Percentiles rank a stretch among this genome's conserved stretches.
Evolutionary conservation across 2,113 vertebrate genomes (phyloP).

Genomic region (Cyanoderma ruficeps): DNA sequence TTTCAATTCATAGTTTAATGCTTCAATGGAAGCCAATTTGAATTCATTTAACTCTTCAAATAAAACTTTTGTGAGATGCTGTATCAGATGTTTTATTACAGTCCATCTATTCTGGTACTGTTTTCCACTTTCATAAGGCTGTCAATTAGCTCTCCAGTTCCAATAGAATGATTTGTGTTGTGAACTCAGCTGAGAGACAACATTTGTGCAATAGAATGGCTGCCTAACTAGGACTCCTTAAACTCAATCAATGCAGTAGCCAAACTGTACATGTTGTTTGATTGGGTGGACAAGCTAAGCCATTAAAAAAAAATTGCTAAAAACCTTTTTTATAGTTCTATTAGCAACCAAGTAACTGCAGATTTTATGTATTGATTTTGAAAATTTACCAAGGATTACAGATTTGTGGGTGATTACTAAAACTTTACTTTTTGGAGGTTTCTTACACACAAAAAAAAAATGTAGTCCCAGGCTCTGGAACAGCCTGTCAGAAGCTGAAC

Average conservation of each 20-base stretch:
- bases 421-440: background rate
- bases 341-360: background rate
- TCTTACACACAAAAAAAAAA: background rate
- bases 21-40: slow-evolving; percentile 53
- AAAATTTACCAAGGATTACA: background rate
- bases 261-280: background rate
- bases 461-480: background rate
- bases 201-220: slow-evolving; percentile 20
- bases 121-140: slow-evolving; percentile 29
- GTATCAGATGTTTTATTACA: slow-evolving; percentile 58
- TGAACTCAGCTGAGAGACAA: slow-evolving; percentile 31
- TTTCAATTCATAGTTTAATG: slow-evolving; percentile 59
- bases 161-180: slow-evolving; percentile 48
- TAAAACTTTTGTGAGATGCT: slow-evolving; percentile 56
- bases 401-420: background rate
- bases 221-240: slow-evolving; percentile 6
- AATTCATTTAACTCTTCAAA: slow-evolving; percentile 60
- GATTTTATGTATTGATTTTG: background rate
- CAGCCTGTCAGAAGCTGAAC: background rate
- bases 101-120: slow-evolving; percentile 41
- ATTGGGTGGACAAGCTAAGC: background rate
- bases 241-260: background rate
- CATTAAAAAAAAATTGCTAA: background rate
- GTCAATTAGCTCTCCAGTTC: slow-evolving; percentile 42
- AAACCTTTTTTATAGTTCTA: background rate